Percentiles rank a stretch among this genome's conserved stretches.
These are phyloP conservation scores for Drosophila mimetica DNA, from an alignment of 2,888 invertebrate genomes.

Conservation along the genomic window DNA sequence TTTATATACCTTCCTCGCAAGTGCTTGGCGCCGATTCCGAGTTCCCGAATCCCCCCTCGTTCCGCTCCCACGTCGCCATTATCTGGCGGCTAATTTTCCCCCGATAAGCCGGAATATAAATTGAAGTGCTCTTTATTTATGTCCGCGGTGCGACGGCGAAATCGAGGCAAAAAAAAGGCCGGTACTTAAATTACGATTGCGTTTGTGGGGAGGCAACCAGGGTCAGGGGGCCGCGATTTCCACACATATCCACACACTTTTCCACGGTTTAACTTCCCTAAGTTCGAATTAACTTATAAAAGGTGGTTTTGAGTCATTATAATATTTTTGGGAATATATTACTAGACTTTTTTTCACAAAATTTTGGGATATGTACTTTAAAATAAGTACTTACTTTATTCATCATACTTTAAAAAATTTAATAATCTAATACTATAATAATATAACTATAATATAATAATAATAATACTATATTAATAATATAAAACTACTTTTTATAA, in stretches of 20 bases:
- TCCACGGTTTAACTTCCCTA: conserved; percentile 1
- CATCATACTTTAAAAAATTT: too few relatives aligned
- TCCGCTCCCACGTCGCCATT: conserved; percentile 12
- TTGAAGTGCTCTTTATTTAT: conserved; percentile 45
- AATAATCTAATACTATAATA: too few relatives aligned
- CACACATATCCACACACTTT: conserved; percentile 17
- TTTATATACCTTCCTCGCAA: conserved; percentile 35
- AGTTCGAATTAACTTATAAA: background rate
- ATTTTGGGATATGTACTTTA: too few relatives aligned
- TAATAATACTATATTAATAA: too few relatives aligned
- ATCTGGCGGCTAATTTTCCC: conserved; percentile 53
- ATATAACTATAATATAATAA: too few relatives aligned
- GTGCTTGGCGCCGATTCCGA: conserved; percentile 41
- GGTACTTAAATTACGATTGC: conserved; percentile 38
- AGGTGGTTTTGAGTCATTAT: too few relatives aligned
- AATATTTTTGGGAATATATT: too few relatives aligned
- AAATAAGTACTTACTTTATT: too few relatives aligned
- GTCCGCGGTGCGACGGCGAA: conserved; percentile 19
- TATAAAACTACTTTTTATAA: too few relatives aligned
- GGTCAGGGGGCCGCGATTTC: conserved; percentile 18
- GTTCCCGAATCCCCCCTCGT: background rate
- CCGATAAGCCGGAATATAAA: conserved; percentile 53
- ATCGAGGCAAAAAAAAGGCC: conserved; percentile 26
- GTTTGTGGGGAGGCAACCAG: conserved; percentile 18
- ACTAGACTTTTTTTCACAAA: too few relatives aligned